Evolutionary conservation across 1,140 invertebrate genomes (phyloP).

Genomic region (Sycobia sp.): DNA sequence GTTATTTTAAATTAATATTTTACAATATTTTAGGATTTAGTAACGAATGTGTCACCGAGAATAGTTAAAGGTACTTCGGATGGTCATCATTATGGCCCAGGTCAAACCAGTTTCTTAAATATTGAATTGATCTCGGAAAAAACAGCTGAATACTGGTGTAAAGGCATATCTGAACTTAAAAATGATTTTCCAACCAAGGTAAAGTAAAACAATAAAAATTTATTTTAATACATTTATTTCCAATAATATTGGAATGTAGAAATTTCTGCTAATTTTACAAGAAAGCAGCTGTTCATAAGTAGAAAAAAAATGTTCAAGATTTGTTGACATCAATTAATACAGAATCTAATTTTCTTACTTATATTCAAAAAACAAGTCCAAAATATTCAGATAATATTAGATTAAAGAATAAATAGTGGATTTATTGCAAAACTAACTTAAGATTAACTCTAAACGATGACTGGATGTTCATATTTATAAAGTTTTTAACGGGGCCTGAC

Average conservation of each 20-base stretch:
- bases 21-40: slow-evolving; percentile 82
- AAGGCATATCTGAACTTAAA: slow-evolving; percentile 88
- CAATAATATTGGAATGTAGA: too few species aligned
- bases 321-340: too few species aligned
- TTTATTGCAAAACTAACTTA: too few species aligned
- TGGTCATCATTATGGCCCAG: slow-evolving; percentile 89
- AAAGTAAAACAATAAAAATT: slow-evolving; percentile 46
- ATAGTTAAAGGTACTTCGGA: slow-evolving; percentile 93
- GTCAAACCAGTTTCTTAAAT: slow-evolving; percentile 94
- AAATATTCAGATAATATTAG: too few species aligned
- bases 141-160: slow-evolving; percentile 89
- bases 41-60: slow-evolving; percentile 96
- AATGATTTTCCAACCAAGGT: slow-evolving; percentile 87
- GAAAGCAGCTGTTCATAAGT: too few species aligned
- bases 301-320: background rate
- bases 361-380: too few species aligned
- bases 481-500: too few species aligned
- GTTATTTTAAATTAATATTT: too few species aligned
- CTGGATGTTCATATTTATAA: too few species aligned
- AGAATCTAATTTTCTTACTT: too few species aligned
- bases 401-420: too few species aligned
- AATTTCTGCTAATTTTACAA: slow-evolving; percentile 46
- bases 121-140: slow-evolving; percentile 99
- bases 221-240: slow-evolving; percentile 32
- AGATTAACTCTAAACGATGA: too few species aligned